A percentile compares a stretch with the other conserved stretches of the same genome.
phyloP scores from a whole-genome alignment of 2,113 vertebrate genomes.

The Petrocephalus microphthalmus region DNA sequence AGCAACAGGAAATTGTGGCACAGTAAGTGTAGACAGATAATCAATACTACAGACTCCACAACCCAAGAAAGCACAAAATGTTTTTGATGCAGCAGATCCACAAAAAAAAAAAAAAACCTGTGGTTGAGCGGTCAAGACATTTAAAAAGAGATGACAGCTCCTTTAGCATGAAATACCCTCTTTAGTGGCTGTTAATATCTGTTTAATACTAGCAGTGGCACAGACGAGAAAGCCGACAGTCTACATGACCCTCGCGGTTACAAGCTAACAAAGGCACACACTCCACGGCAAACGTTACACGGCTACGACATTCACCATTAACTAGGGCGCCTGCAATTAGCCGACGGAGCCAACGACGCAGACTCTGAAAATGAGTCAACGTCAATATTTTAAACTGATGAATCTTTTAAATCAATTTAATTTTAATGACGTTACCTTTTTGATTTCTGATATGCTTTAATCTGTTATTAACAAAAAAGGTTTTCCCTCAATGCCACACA shows the following conservation, averaged over 20 bases:
- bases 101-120: neutral
- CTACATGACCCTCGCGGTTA: neutral
- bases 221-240: neutral
- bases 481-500: too few species aligned
- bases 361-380: too few species aligned
- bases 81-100: neutral
- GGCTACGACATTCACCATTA: neutral
- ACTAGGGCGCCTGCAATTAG: too few species aligned
- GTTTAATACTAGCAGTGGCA: neutral
- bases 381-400: too few species aligned
- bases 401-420: too few species aligned
- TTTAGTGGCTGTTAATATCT: neutral
- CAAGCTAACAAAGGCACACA: neutral
- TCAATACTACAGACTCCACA: neutral
- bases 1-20: too few species aligned
- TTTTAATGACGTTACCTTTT: too few species aligned
- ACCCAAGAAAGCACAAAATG: neutral
- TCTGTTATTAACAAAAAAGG: too few species aligned
- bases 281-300: neutral
- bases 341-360: too few species aligned
- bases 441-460: too few species aligned
- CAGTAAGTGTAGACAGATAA: neutral
- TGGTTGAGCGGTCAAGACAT: neutral
- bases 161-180: neutral
- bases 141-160: neutral